Evolutionary conservation across 2,797 vertebrate species (phyloP).

Genomic region (Catamblyrhynchus diadema): DNA sequence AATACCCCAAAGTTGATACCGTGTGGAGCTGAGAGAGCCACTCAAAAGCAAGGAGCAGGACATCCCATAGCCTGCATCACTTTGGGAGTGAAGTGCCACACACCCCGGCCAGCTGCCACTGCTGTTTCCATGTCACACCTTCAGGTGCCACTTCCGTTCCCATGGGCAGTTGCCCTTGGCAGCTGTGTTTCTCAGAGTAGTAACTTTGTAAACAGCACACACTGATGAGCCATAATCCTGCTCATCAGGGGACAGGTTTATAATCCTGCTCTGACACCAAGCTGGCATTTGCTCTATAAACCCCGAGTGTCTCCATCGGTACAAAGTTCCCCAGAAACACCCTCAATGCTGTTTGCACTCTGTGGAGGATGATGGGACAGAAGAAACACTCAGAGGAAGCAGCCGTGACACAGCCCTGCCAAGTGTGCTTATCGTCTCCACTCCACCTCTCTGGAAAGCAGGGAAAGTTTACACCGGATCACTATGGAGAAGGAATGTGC

Average conservation of each 20-base stretch:
- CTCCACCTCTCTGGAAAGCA: background rate
- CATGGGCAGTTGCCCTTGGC: background rate
- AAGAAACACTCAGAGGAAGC: background rate
- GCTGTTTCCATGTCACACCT: background rate
- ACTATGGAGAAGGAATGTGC: slow-evolving; percentile 44
- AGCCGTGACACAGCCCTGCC: background rate
- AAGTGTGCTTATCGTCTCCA: background rate
- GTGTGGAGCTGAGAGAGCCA: accelerated
- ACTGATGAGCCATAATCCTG: background rate
- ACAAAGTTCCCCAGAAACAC: background rate
- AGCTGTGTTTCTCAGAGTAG: background rate
- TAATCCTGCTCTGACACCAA: background rate
- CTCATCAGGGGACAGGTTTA: background rate
- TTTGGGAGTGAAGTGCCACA: background rate
- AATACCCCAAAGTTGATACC: background rate
- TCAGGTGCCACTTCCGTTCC: accelerated
- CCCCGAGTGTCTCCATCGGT: background rate
- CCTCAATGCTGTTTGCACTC: background rate
- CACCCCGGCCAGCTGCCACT: background rate
- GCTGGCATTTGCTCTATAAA: accelerated
- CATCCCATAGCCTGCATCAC: background rate
- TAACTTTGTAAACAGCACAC: accelerated
- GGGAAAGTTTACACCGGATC: background rate
- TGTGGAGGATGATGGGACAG: accelerated
- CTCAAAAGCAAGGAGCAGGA: background rate